Conservation (phyloP, 53 echinoderm and acorn worm genomes). For the Arbacia lixula region DNA sequence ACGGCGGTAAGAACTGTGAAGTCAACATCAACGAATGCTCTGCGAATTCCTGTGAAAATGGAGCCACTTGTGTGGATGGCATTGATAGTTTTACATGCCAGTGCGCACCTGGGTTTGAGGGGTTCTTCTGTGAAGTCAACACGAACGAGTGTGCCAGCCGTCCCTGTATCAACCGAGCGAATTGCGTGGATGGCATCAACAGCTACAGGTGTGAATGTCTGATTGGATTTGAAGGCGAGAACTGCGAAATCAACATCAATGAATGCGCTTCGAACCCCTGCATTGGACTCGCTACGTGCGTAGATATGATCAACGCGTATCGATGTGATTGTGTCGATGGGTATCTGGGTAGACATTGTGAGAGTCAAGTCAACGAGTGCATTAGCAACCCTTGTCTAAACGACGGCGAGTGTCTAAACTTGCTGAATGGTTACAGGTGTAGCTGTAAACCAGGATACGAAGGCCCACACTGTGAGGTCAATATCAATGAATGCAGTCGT, state of each 20-base stretch:
- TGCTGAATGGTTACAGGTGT: conserved; percentile 41
- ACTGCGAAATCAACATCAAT: conserved; percentile 65
- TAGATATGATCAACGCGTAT: conserved; percentile 68
- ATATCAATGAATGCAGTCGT: conserved; percentile 46
- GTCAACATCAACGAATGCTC: conserved; percentile 78
- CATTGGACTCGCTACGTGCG: conserved; percentile 67
- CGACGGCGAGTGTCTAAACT: conserved; percentile 50
- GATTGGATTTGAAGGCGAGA: conserved; percentile 51
- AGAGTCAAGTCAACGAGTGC: conserved; percentile 65
- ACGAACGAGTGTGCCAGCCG: conserved; percentile 42
- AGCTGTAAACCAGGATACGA: conserved; percentile 67
- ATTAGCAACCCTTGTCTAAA: conserved; percentile 61
- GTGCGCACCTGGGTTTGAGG: conserved; percentile 57
- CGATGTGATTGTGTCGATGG: conserved; percentile 72
- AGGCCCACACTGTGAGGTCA: conserved; percentile 52
- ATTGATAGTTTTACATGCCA: conserved; percentile 33
- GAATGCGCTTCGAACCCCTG: conserved; percentile 76
- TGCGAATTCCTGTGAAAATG: conserved; percentile 45
- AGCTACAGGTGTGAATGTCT: conserved; percentile 52
- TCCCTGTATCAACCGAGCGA: conserved; percentile 63
- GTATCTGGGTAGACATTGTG: conserved; percentile 43
- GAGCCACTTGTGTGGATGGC: conserved; percentile 51
- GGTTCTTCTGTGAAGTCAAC: conserved; percentile 39
- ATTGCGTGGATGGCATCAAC: conserved; percentile 55
- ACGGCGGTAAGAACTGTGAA: conserved; percentile 61